Evolutionary conservation across 2,113 vertebrate species (phyloP), one percentile per base, ranked within the genome.

Genomic region (Boleophthalmus pectinirostris): DNA sequence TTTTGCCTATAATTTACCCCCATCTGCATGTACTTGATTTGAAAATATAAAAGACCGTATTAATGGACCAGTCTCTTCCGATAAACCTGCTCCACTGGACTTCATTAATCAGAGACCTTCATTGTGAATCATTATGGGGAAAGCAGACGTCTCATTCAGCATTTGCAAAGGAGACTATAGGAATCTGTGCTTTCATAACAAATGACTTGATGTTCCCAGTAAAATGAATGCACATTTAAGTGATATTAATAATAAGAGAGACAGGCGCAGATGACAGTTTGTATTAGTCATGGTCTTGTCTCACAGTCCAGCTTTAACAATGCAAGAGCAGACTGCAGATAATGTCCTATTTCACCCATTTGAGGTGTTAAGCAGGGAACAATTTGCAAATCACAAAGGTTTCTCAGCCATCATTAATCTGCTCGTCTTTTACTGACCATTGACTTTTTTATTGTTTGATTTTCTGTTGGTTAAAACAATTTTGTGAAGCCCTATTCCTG

Each of bases 281-380:
- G 64, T 69, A 68, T 85, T 79, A 88, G 78, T 90, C 83, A 87
- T 16, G 1, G 61, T 74, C 33, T 24, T 43, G 57, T 78, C 70
- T 79, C 71, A 12, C 61, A 16, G 64, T 66, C 72, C 80, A 75
- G 79, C 86, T 82, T 80, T 77, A 87, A 86, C 51, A 75, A 79
- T 2, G 77, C 76, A 84, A 78, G 88, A 24, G 76, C 86, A 87
- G 78, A 54, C 33, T n/a, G 79, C 51, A 53, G 77, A 45, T 69
- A n/a, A 45, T 51, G 29, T 70, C 12, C 3, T 78, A 23, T 63
- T 29, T 46, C 25, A 24, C 16, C 33, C 29, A 11, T 38, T 20
- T 11, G 61, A 58, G 56, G 56, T 58, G 56, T 58, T 58, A 58
- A 58, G 15, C 24, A 15, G 24, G 23, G 24, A 25, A 58, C 56